Base-by-base conservation (phyloP, 2,888 invertebrate species). In the Hirtodrosophila trivittata region DNA sequence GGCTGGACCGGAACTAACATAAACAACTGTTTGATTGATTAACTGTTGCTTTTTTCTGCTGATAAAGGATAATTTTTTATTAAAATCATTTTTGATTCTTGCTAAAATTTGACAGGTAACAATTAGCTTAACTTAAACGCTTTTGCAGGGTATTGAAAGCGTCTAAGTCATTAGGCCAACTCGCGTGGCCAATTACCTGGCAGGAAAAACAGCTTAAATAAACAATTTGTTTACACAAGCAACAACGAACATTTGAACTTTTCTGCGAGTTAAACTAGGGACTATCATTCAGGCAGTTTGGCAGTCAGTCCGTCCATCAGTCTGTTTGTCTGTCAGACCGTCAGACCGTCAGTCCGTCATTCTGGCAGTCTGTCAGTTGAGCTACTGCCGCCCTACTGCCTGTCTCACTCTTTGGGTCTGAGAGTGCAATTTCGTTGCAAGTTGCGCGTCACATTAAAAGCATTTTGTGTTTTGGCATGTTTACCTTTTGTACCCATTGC, bases 161-260 rank as follows among this genome's bases (percentile, higher is more conserved):
- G n/a, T n/a, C n/a, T n/a, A n/a, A n/a, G n/a, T n/a, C 14, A 55
- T 35, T 54, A 5, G 70, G 65, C 30, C 39, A 46, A 46, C 64
- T 82, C 69, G 68, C 75, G 76, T 70, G 80, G 86, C 86, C 70
- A 82, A 82, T 82, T 82, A 87, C 87, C 49, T 65, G 38, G 59
- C 66, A 62, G 66, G 62, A 69, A 73, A 73, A 65, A 63, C 60
- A 64, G 60, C 66, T 59, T 74, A 84, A 69, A 75, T 81, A 87
- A 82, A 82, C 83, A 83, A 86, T 82, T 82, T 82, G 87, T 82
- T 82, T 82, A 78, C 83, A 72, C 87, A 82, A 87, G 82, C 87
- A 73, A 54, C 87, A 75, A 65, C 73, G 84, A 82, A 82, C 82
- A 87, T 83, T 82, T 82, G 82, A 82, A 82, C 82, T 82, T 86